Percentiles rank a stretch among this genome's conserved stretches.
These are phyloP conservation scores for Hypomecis punctinalis DNA, from an alignment of 2,888 invertebrate species.

Conservation along the genomic window DNA sequence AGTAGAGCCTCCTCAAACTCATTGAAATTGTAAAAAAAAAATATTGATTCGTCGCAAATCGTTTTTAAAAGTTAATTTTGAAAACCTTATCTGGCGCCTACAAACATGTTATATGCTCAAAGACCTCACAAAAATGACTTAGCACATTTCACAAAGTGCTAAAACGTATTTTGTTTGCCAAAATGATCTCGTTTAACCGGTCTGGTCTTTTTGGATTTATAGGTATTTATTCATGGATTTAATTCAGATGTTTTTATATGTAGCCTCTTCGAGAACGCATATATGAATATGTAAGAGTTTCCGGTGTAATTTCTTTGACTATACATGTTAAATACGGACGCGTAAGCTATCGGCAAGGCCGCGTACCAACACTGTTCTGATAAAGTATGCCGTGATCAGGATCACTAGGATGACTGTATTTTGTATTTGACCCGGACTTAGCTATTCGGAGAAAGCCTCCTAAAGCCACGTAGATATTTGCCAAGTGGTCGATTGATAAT, in stretches of 20 bases:
- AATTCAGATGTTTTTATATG: constrained; percentile 23
- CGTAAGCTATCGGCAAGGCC: no score
- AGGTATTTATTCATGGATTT: constrained; percentile 16
- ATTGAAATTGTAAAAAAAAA: no score
- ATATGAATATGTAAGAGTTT: constrained; percentile 5
- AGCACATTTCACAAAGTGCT: constrained; percentile 36
- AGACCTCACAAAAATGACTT: constrained; percentile 28
- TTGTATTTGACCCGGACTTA: no score
- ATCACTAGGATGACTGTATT: no score
- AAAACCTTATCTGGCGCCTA: constrained; percentile 29
- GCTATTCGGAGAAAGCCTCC: no score
- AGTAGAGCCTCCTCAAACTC: no score
- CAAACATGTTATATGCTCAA: constrained; percentile 24
- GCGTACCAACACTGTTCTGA: no score
- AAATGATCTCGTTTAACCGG: constrained; percentile 27
- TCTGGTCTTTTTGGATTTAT: constrained; percentile 11
- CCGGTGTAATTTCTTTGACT: background rate
- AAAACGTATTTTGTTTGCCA: constrained; percentile 34
- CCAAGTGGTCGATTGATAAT: no score
- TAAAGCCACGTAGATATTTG: no score
- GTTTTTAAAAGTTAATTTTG: background rate
- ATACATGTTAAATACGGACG: background rate
- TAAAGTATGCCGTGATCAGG: no score
- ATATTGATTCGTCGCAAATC: background rate
- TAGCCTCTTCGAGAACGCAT: constrained; percentile 13